Evolutionary conservation across 2,113 vertebrate genomes (phyloP).

Genomic region (Sakesphorus luctuosus): DNA sequence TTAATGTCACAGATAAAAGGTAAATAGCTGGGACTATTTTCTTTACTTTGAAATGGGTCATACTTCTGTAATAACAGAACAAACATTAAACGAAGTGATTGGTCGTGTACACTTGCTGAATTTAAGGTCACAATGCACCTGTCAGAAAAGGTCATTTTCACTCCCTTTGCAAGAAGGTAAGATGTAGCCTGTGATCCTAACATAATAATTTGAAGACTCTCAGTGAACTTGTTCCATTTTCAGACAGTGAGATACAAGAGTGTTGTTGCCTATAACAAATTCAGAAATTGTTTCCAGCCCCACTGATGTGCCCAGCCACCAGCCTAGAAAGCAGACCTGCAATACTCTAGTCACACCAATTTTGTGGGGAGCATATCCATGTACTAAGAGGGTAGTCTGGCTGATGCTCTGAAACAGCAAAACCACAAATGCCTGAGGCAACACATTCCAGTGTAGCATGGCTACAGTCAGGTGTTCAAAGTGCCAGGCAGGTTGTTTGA

Average conservation of each 20-base stretch:
- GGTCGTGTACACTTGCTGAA: background rate
- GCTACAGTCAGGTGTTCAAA: background rate
- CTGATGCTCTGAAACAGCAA: background rate
- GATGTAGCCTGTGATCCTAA: slow-evolving; percentile 9
- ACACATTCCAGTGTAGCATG: background rate
- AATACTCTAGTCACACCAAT: background rate
- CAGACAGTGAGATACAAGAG: slow-evolving; percentile 2
- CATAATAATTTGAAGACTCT: background rate
- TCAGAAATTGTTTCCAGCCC: background rate
- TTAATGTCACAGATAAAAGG: background rate
- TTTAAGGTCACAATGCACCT: background rate
- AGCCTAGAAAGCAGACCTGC: background rate
- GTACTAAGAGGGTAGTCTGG: background rate
- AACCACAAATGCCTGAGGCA: background rate
- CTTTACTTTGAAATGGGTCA: slow-evolving; percentile 2
- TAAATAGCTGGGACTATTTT: background rate
- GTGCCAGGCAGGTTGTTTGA: background rate
- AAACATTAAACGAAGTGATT: background rate
- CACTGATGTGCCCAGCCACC: background rate
- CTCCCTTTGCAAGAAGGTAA: background rate
- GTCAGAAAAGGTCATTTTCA: slow-evolving; percentile 3
- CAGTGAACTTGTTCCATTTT: background rate
- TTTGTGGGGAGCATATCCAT: background rate
- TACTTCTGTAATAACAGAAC: background rate
- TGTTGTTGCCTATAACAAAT: background rate